Base-by-base conservation (phyloP, 92 coral and sea anemone species). In the Porites evermanni region DNA sequence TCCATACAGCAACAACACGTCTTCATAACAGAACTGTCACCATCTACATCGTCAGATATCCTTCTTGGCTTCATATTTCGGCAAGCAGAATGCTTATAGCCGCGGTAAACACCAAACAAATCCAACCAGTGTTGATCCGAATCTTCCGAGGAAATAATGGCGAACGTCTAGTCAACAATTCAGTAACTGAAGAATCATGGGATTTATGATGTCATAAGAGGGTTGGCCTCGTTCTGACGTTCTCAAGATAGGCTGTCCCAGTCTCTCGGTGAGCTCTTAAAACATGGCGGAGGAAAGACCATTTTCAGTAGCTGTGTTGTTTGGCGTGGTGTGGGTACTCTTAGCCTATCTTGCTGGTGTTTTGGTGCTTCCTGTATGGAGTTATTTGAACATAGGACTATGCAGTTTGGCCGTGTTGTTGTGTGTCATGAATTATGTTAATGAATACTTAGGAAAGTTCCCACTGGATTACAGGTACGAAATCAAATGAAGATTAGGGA, bases 1-100 rank as follows among this genome's bases (percentile, higher is more conserved):
- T 97, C 99, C 93, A 97, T 81, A 93, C 99, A 97, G 77, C 96
- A 95, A 84, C 99, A 97, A 75, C 98, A 97, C 14, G 97, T 88
- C 89, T 95, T 97, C 99, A 97, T 97, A 26, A 94, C 83, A 7
- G 89, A 88, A 24, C 91, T 88, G 66, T 94, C 93, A 44, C 88
- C 95, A 56, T 88, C 85, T 56, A 77, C 19, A 76, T 92, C 93
- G 58, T 79, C 84, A 72, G 93, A 86, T 74, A 85, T 81, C 77
- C 93, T 92, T 53, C 95, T 90, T 58, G 91, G 94, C 88, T 93
- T 94, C 98, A 94, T 94, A 54, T 51, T 79, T 58, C n/a, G 58
- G 21, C 75, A 32, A 60, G 63, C 21, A 38, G 26, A 74, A 74
- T 3, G 80, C 79, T 64, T 21, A 72, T 47, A 83, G 63, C 71